Evolutionary conservation across 2,888 invertebrate species (phyloP).

Genomic region (Heteropelma amictum): DNA sequence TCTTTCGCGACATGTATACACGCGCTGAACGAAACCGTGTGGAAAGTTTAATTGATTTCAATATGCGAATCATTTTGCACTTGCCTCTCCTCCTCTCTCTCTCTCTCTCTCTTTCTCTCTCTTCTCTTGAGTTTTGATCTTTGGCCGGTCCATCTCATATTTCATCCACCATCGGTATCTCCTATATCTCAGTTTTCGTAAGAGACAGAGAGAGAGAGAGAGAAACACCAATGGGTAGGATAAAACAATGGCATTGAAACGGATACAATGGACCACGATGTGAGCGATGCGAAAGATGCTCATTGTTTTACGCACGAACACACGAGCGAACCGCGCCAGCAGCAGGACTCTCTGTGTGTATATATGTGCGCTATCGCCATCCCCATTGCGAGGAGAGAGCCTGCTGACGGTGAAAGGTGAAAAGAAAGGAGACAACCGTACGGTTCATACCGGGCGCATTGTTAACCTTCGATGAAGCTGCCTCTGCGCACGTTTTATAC

Average conservation of each 20-base stretch:
- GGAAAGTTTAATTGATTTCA: too few species aligned
- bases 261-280: slow-evolving; percentile 68
- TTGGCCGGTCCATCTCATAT: too few species aligned
- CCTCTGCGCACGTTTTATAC: slow-evolving; percentile 56
- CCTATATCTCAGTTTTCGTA: not conserved
- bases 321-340: too few species aligned
- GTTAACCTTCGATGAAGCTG: slow-evolving; percentile 69
- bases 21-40: too few species aligned
- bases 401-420: not conserved
- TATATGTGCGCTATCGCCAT: too few species aligned
- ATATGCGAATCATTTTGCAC: too few species aligned
- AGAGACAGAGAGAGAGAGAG: not conserved
- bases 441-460: slow-evolving; percentile 56
- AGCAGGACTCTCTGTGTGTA: too few species aligned
- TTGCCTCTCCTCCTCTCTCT: too few species aligned
- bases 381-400: not conserved
- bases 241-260: slow-evolving; percentile 70
- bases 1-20: too few species aligned
- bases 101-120: too few species aligned
- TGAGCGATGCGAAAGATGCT: slow-evolving; percentile 70
- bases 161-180: not conserved
- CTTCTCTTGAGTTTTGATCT: too few species aligned
- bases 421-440: not conserved
- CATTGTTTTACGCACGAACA: slow-evolving; percentile 63
- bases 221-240: slow-evolving; percentile 60